Conservation (phyloP, 1,140 invertebrate species). For the Saccostrea echinata region DNA sequence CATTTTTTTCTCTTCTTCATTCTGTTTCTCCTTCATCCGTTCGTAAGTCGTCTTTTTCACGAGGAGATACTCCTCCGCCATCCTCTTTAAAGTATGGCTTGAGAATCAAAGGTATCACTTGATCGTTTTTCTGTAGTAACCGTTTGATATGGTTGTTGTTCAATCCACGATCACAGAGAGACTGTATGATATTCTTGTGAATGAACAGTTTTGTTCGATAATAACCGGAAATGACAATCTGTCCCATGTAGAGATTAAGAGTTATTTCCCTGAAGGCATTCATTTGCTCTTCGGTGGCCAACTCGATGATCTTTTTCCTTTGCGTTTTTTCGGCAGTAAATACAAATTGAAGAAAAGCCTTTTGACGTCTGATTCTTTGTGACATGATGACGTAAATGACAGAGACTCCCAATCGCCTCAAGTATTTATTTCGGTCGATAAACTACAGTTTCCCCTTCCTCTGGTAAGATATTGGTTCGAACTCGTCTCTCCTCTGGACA, state of each 20-base stretch:
- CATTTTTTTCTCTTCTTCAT: neutral
- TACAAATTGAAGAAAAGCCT: constrained; percentile 41
- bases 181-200: constrained; percentile 10
- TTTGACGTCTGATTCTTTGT: constrained; percentile 1
- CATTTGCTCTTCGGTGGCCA: constrained; percentile 28
- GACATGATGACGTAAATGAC: constrained; percentile 41
- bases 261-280: constrained; percentile 49
- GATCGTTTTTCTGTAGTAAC: constrained; percentile 20
- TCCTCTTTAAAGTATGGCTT: constrained; percentile 26
- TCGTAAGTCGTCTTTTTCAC: constrained; percentile 38
- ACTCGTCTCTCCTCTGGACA: constrained; percentile 44
- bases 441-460: constrained; percentile 7
- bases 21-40: constrained; percentile 31
- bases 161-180: constrained; percentile 45
- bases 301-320: constrained; percentile 37
- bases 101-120: constrained; percentile 20
- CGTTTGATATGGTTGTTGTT: neutral
- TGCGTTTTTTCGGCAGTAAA: constrained; percentile 30
- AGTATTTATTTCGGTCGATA: constrained; percentile 29
- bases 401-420: neutral
- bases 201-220: constrained; percentile 10
- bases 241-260: constrained; percentile 48
- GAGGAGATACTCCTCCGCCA: constrained; percentile 38
- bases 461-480: constrained; percentile 51
- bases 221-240: constrained; percentile 14